phyloP scores from a whole-genome alignment of 2,797 vertebrate species.

The Synanceia verrucosa region DNA sequence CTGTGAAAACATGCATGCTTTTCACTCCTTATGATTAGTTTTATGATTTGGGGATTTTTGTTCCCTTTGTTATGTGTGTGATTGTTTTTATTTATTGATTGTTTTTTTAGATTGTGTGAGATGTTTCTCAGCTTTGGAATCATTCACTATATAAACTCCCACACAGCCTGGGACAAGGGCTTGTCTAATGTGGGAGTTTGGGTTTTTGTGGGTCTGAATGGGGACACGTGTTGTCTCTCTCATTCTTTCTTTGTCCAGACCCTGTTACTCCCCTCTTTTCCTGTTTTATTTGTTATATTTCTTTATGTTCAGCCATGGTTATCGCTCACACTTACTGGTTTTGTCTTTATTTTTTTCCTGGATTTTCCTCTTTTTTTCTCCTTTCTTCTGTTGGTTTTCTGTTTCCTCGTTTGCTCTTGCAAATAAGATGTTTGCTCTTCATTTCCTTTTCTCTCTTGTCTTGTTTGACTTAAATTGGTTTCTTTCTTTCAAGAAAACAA shows the following conservation, averaged over 20 bases:
- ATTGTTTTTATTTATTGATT: constrained; percentile 41
- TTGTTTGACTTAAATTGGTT: constrained; percentile 89
- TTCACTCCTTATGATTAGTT: constrained; percentile 85
- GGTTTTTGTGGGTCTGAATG: constrained; percentile 72
- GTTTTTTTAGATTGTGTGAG: constrained; percentile 59
- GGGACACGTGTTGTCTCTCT: constrained; percentile 69
- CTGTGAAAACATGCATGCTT: constrained; percentile 95
- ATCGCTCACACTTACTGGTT: constrained; percentile 54
- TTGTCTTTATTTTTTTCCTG: constrained; percentile 55
- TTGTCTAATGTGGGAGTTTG: constrained; percentile 73
- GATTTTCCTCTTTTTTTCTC: constrained; percentile 22
- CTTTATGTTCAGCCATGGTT: constrained; percentile 29
- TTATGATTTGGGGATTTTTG: constrained; percentile 78
- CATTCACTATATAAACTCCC: constrained; percentile 82
- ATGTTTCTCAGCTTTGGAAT: constrained; percentile 84
- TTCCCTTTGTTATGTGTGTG: constrained; percentile 73
- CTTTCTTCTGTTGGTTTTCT: constrained; percentile 33
- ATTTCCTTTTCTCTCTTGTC: constrained; percentile 77
- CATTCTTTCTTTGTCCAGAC: constrained; percentile 72
- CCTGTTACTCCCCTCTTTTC: constrained; percentile 59
- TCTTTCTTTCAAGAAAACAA: constrained; percentile 92
- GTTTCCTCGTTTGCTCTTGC: constrained; percentile 70
- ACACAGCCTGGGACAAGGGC: constrained; percentile 68
- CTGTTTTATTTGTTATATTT: constrained; percentile 51
- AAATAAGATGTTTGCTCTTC: constrained; percentile 73